Conservation (phyloP, 2,113 vertebrate genomes). For the Paratilapia polleni region DNA sequence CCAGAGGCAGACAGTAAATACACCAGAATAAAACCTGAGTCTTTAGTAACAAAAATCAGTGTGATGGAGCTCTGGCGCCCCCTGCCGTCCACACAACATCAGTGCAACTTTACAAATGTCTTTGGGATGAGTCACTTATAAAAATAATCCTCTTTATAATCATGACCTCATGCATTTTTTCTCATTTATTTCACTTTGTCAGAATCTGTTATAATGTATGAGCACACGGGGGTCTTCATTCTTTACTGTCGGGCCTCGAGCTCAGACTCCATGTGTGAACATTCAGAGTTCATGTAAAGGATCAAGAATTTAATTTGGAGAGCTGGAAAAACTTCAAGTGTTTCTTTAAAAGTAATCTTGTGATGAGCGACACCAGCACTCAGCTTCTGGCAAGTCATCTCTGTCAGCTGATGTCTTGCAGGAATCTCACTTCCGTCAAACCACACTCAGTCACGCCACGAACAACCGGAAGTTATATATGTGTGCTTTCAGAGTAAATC, state of each 20-base stretch:
- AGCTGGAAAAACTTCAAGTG: rapidly evolving
- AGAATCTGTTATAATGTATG: not conserved
- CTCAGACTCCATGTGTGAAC: not conserved
- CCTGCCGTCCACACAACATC: not conserved
- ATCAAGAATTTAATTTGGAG: not conserved
- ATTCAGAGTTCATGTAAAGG: not conserved
- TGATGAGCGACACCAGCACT: conserved; percentile 59
- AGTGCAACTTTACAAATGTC: not conserved
- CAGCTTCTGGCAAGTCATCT: conserved; percentile 23
- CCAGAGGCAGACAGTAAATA: not conserved
- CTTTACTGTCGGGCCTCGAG: not conserved
- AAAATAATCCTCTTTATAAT: rapidly evolving
- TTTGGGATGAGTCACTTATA: not conserved
- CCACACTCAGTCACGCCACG: rapidly evolving
- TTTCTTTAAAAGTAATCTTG: conserved; percentile 6
- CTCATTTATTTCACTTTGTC: not conserved
- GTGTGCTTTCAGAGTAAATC: conserved; percentile 20
- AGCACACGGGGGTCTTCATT: rapidly evolving
- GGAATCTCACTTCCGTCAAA: not conserved
- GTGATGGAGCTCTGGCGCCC: not conserved
- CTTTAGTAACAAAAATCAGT: not conserved
- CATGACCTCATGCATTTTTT: no score
- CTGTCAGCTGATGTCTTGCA: conserved; percentile 45
- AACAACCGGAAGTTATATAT: not conserved
- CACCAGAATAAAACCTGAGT: not conserved